Base-by-base conservation (phyloP, 2,888 invertebrate genomes). In the Ellobium chinense region DNA sequence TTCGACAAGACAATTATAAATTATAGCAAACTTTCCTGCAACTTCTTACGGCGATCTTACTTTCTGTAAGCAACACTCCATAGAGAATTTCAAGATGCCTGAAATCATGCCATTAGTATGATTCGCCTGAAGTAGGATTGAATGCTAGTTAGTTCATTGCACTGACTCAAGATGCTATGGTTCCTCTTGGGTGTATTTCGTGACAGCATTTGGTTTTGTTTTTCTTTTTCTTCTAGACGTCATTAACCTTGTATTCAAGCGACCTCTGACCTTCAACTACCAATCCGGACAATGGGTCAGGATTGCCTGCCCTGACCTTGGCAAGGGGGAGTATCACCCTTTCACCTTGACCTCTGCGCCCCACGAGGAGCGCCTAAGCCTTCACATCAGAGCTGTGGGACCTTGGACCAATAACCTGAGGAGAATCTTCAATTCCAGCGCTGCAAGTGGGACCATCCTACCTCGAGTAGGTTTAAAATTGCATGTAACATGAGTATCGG, bases 261-360 rank as follows among this genome's bases (percentile, higher is more conserved):
- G 94, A 84, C 95, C 95, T 1, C 89, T 92, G 73, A 94, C 94
- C 88, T 95, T 95, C 89, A 94, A 94, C 84, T 95, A 94, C 91
- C 94, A 94, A 90, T 94, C 95, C 7, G 95, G 95, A 7, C 95
- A 95, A 88, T 95, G 95, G 95, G 93, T 95, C n/a, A 92, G 95
- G 69, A 94, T 95, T 75, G 94, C 95, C 21, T 95, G 95, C 86
- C 89, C 94, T 36, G 92, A 90, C n/a, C 91, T 95, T 78, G 94
- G 94, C 82, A 89, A 92, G 29, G 92, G 93, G 79, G 95, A 95
- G 89, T 95, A 94, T 88, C 95, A 95, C 91, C 95, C 95, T 0
- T 95, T 95, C 87, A 95, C 95, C 0, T 88, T 95, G 82, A 95
- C 95, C 1, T 95, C 95, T 0, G 94, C 95, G 21, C 95, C 95